Evolutionary conservation across 2,888 invertebrate species (phyloP).

Genomic region (Hololepta plana): DNA sequence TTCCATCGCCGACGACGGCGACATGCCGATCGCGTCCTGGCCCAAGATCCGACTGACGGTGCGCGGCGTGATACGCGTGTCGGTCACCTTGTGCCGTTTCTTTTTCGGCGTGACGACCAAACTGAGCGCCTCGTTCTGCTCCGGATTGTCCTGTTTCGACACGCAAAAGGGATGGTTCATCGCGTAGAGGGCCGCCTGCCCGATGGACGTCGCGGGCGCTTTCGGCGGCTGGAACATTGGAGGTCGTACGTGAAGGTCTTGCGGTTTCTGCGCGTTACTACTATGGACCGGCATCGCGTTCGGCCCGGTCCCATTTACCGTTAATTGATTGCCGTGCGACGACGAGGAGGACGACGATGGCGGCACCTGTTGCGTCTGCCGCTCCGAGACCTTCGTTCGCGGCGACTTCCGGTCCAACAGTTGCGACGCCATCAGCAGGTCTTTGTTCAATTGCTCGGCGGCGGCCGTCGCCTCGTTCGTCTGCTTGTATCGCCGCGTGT

Average conservation of each 20-base stretch:
- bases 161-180: constrained; percentile 38
- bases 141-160: constrained; percentile 47
- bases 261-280: constrained; percentile 21
- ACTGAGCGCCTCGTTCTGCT: constrained; percentile 87
- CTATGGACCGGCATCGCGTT: constrained; percentile 30
- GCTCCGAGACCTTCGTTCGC: constrained; percentile 52
- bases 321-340: constrained; percentile 32
- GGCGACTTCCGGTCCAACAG: constrained; percentile 72
- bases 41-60: constrained; percentile 73
- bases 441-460: constrained; percentile 72
- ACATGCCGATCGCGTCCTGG: constrained; percentile 60
- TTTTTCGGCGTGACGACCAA: constrained; percentile 90
- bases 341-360: constrained; percentile 14
- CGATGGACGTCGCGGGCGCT: constrained; percentile 42
- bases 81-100: constrained; percentile 94
- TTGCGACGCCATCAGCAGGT: constrained; percentile 64
- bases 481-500: constrained; percentile 64
- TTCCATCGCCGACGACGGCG: constrained; percentile 37
- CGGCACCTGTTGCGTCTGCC: constrained; percentile 25
- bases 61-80: constrained; percentile 78
- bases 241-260: constrained; percentile 43
- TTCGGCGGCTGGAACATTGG: constrained; percentile 77
- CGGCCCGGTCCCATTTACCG: constrained; percentile 28
- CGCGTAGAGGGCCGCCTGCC: constrained; percentile 42
- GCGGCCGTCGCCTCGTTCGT: constrained; percentile 65